These are phyloP conservation scores for Calcarius ornatus DNA, from an alignment of 2,113 vertebrate genomes.

Conservation along the genomic window DNA sequence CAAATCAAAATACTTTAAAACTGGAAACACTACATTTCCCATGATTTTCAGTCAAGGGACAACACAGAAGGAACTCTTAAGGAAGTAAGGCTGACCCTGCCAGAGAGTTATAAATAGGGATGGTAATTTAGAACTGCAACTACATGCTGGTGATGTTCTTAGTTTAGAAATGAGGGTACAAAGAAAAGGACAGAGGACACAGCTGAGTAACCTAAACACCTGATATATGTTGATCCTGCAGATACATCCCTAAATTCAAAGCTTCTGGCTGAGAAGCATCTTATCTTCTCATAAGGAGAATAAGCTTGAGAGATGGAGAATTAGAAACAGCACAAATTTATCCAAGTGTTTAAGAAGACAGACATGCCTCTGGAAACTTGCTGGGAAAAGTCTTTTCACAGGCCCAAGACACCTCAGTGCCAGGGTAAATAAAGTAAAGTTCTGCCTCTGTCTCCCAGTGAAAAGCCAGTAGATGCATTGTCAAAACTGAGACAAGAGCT, in stretches of 20 bases:
- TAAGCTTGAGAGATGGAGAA: not conserved
- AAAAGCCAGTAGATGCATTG: not conserved
- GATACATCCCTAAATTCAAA: not conserved
- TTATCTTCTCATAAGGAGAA: not conserved
- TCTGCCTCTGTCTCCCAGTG: not conserved
- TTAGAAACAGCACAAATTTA: not conserved
- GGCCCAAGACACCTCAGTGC: not conserved
- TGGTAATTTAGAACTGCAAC: slow-evolving; percentile 40
- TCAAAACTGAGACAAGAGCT: not conserved
- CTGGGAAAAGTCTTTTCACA: not conserved
- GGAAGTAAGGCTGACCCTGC: not conserved
- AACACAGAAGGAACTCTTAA: not conserved
- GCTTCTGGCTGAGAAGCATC: not conserved
- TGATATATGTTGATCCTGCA: not conserved
- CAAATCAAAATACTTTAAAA: not conserved
- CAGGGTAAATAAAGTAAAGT: not conserved
- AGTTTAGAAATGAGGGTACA: slow-evolving; percentile 21
- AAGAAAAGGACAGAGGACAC: not conserved
- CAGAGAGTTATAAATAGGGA: slow-evolving; percentile 43
- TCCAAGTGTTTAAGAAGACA: not conserved
- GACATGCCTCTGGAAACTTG: not conserved
- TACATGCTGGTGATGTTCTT: not conserved
- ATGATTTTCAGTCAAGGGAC: not conserved
- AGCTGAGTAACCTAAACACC: not conserved
- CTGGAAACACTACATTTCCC: not conserved